A percentile compares a stretch with the other conserved stretches of the same genome.
phyloP scores from a whole-genome alignment of 2,888 invertebrate genomes.

The Ashinkailepas kermadecensis region DNA sequence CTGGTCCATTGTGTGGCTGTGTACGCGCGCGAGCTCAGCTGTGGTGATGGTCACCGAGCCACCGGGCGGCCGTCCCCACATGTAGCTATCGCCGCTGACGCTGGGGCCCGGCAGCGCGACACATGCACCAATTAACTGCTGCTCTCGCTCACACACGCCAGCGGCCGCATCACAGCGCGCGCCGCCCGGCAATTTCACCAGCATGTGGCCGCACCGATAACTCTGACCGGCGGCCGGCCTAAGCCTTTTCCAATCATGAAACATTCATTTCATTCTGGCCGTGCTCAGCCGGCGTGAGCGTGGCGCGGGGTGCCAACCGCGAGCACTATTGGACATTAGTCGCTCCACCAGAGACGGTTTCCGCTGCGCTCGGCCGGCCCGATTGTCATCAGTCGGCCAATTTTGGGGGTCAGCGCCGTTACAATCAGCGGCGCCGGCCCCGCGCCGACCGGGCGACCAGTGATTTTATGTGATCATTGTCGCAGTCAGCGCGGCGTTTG shows the following conservation, averaged over 20 bases:
- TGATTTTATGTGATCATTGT: not conserved
- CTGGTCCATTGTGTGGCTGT: too few species aligned
- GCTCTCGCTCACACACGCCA: not conserved
- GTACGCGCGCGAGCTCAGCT: too few species aligned
- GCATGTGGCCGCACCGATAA: not conserved
- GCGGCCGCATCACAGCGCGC: not conserved
- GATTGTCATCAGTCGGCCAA: constrained; percentile 5
- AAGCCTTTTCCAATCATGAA: constrained; percentile 9
- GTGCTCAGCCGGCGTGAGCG: too few species aligned
- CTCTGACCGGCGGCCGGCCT: not conserved
- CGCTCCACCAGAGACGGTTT: not conserved
- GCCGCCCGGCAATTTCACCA: not conserved
- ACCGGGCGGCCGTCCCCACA: too few species aligned
- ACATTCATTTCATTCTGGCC: not conserved
- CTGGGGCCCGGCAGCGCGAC: too few species aligned
- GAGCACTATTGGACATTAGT: not conserved
- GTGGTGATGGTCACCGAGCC: too few species aligned
- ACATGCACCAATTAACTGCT: not conserved
- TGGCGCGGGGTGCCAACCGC: not conserved
- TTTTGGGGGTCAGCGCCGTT: constrained; percentile 11
- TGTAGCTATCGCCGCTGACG: too few species aligned
- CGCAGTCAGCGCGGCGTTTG: not conserved
- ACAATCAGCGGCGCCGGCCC: not conserved
- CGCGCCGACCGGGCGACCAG: not conserved
- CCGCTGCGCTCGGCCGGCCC: not conserved